phyloP scores from a whole-genome alignment of 2,113 vertebrate genomes.

The Sinocyclocheilus rhinocerous region DNA sequence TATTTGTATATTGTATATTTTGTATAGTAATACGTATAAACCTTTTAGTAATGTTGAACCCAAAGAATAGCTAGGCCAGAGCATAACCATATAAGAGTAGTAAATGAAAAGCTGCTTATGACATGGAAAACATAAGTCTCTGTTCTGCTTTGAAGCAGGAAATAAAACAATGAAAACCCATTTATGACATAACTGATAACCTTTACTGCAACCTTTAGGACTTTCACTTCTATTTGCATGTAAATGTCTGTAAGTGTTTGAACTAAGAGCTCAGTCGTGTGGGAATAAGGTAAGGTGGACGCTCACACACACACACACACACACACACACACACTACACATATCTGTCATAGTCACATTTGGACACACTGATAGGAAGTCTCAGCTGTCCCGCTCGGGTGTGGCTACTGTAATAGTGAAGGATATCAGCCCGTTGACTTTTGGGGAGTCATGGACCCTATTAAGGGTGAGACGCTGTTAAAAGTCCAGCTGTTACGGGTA shows the following conservation, averaged over 20 bases:
- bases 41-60: not conserved
- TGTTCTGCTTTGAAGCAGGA: constrained; percentile 43
- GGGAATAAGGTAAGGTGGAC: constrained; percentile 14
- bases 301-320: constrained; percentile 6
- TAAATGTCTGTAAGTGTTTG: not conserved
- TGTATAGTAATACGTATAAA: no score
- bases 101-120: not conserved
- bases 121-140: constrained; percentile 1
- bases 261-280: not conserved
- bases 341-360: constrained; percentile 6
- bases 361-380: constrained; percentile 2
- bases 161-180: constrained; percentile 37
- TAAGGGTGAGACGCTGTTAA: constrained; percentile 66
- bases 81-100: not conserved
- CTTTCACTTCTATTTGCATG: constrained; percentile 32
- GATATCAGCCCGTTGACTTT: not conserved
- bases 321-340: not conserved
- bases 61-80: not conserved
- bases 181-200: constrained; percentile 35
- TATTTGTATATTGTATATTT: no score
- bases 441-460: constrained; percentile 63
- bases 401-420: constrained; percentile 13
- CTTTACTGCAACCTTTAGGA: constrained; percentile 1
- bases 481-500: constrained; percentile 75
- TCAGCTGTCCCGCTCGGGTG: constrained; percentile 49